Conservation (phyloP, 2,888 invertebrate genomes). For the Drosophila histrio region DNA sequence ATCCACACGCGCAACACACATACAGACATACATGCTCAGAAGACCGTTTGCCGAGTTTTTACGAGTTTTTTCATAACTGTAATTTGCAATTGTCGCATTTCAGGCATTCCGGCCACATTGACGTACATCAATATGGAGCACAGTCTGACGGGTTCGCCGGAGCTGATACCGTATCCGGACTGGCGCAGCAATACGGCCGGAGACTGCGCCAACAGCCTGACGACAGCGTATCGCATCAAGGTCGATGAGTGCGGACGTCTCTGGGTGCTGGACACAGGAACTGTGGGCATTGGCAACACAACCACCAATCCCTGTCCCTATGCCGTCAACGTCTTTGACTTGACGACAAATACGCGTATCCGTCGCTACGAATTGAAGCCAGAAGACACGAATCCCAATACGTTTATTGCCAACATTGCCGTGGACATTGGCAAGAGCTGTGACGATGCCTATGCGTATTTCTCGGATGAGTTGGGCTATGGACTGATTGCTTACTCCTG, state of each 20-base stretch:
- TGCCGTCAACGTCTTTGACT: constrained; percentile 90
- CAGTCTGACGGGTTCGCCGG: constrained; percentile 89
- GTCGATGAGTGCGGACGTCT: constrained; percentile 91
- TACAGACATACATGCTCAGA: too few relatives aligned
- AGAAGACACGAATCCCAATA: constrained; percentile 90
- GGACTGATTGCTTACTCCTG: constrained; percentile 92
- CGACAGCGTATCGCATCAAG: constrained; percentile 91
- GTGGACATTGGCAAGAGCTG: constrained; percentile 90
- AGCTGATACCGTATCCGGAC: constrained; percentile 91
- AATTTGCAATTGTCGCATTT: too few relatives aligned
- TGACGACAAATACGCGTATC: constrained; percentile 89
- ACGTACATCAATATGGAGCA: constrained; percentile 91
- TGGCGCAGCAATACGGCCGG: constrained; percentile 90
- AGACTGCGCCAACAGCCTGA: constrained; percentile 90
- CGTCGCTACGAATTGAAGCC: constrained; percentile 88
- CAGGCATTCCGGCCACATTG: constrained; percentile 92
- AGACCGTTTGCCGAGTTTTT: too few relatives aligned
- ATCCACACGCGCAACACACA: too few relatives aligned
- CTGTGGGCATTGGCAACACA: constrained; percentile 91
- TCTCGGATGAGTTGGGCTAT: constrained; percentile 93
- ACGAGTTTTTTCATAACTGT: too few relatives aligned
- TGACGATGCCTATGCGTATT: constrained; percentile 91
- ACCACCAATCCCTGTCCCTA: constrained; percentile 92
- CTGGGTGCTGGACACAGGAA: constrained; percentile 94
- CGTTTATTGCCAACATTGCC: constrained; percentile 94